Evolutionary conservation across 2,888 invertebrate genomes (phyloP), one percentile per base, ranked within the genome.

Genomic region (Geotrupes spiniger): DNA sequence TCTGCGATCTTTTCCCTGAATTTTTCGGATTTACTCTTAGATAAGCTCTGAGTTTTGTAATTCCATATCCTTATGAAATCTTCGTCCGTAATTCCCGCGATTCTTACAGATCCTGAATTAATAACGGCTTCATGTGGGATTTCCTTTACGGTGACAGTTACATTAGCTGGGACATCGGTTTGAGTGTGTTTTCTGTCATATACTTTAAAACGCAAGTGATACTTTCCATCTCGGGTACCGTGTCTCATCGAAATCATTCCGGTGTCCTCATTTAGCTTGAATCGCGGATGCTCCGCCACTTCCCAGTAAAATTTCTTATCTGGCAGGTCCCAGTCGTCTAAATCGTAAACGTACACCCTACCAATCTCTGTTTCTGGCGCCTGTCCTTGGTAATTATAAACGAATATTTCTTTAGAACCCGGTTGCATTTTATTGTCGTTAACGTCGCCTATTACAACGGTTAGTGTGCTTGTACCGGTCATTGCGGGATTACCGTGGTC

Each of bases 341-440:
- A 77, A 75, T 99, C 99, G 68, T 93, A 92, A 1, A 98, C 97
- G 72, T 96, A 97, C 4, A 98, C 98, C 53, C 92, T 80, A 26
- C 97, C 97, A 54, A 98, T 89, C 71, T 89, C 90, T 0, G 93
- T 91, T 61, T 90, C 92, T 16, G 89, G 66, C 46, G 92, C 87
- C 73, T 89, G 88, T 9, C 92, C 90, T 81, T 91, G 82, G 63
- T 98, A 99, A 74, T 95, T 97, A 74, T 98, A 98, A 1, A 97
- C 94, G 68, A 95, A 90, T 64, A 99, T 94, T 58, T 95, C 90
- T 77, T 98, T 98, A 2, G 91, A 88, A 1, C 98, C 99, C 0
- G 97, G 93, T 68, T 92, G 92, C 93, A 98, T 99, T 76, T 94
- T 92, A 74, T 98, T 97, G 71, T 98, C 98, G 72, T 99, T 99